Conservation (phyloP, 2,888 invertebrate species). For the Arenicola marina region DNA sequence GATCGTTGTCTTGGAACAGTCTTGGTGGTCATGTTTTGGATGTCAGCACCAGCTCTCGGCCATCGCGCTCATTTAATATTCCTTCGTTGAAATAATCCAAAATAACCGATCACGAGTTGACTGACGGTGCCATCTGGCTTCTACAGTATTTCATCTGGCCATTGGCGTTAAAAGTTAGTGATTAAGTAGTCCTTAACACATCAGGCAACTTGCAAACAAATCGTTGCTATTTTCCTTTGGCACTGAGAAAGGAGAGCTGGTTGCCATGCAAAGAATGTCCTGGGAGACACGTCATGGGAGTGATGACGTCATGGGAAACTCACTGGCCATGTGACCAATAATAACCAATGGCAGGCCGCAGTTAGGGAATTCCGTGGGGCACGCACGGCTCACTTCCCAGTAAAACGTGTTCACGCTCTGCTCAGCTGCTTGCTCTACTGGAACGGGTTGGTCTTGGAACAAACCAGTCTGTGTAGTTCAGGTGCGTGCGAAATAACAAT, state of each 20-base stretch:
- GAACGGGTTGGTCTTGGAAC: too few species aligned
- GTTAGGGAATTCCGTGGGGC: constrained; percentile 5
- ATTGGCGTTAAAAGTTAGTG: neutral
- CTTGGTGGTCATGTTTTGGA: constrained; percentile 23
- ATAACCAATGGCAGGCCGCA: neutral
- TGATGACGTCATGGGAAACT: neutral
- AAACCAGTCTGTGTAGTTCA: too few species aligned
- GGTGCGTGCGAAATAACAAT: too few species aligned
- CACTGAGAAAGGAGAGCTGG: neutral
- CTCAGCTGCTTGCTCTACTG: too few species aligned
- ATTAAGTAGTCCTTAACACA: neutral
- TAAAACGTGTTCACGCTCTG: too few species aligned
- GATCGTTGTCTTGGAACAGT: constrained; percentile 23
- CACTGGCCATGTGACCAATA: neutral
- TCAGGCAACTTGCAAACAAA: neutral
- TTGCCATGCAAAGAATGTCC: constrained; percentile 12
- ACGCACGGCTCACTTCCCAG: too few species aligned
- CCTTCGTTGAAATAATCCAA: neutral
- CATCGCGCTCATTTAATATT: constrained; percentile 6
- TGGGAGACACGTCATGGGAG: constrained; percentile 10
- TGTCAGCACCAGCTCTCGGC: neutral
- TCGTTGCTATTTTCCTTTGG: constrained; percentile 5
- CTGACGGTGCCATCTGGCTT: too few species aligned
- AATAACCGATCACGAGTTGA: too few species aligned
- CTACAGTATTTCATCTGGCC: neutral